phyloP scores from a whole-genome alignment of 2,888 invertebrate species.

The Drosophila austrosaltans region DNA sequence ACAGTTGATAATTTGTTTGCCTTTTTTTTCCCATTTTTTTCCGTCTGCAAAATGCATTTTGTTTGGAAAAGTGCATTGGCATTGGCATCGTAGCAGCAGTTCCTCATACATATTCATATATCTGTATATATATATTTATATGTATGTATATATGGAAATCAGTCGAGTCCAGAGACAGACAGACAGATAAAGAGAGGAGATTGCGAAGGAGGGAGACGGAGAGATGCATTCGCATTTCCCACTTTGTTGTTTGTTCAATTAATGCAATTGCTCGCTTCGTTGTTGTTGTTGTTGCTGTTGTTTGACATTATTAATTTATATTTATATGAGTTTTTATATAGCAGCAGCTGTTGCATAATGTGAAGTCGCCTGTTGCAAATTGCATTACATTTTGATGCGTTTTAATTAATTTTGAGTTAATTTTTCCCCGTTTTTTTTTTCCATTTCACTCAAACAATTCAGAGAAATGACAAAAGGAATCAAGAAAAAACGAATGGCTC shows the following conservation, averaged over 20 bases:
- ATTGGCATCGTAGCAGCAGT: constrained; percentile 36
- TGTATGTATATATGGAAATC: background rate
- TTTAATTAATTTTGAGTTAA: constrained; percentile 83
- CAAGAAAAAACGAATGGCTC: background rate
- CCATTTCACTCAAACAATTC: background rate
- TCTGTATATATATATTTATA: background rate
- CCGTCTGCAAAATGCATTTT: constrained; percentile 40
- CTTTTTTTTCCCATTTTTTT: constrained; percentile 48
- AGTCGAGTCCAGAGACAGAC: background rate
- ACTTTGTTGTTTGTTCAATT: constrained; percentile 78
- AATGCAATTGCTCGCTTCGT: constrained; percentile 71
- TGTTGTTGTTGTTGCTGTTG: constrained; percentile 44
- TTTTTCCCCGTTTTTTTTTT: constrained; percentile 52
- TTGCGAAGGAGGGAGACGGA: background rate
- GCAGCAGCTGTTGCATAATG: constrained; percentile 50
- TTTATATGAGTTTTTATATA: constrained; percentile 68
- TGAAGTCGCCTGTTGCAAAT: constrained; percentile 56
- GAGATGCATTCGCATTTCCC: constrained; percentile 66
- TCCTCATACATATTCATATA: constrained; percentile 21
- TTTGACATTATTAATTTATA: constrained; percentile 74
- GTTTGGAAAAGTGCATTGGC: constrained; percentile 61
- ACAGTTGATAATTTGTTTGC: constrained; percentile 73
- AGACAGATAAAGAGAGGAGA: background rate
- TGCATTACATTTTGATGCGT: constrained; percentile 73
- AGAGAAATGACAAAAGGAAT: background rate